Percentiles rank a stretch among this genome's conserved stretches.
Evolutionary conservation across 2,797 vertebrate species (phyloP).

Genomic region (Helicolenus hilgendorfi): DNA sequence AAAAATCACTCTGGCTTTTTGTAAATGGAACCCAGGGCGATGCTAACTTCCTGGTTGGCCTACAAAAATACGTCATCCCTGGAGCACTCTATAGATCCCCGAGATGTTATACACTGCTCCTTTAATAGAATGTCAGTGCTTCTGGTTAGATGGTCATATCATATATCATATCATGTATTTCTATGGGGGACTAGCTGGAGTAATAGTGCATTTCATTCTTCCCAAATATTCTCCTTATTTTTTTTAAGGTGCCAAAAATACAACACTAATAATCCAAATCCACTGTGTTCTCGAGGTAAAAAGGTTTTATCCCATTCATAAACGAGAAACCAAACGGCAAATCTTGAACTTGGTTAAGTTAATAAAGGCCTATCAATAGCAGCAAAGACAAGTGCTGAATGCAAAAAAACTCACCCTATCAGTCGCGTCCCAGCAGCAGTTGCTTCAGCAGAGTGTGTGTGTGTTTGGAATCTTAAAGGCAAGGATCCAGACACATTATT

Average conservation of each 20-base stretch:
- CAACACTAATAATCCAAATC: conserved; percentile 34
- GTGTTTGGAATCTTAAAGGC: conserved; percentile 87
- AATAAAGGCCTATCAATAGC: conserved; percentile 76
- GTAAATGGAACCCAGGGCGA: too few species aligned
- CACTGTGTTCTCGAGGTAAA: conserved; percentile 31
- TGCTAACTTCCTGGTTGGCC: too few species aligned
- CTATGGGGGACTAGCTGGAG: neutral
- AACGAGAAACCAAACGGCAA: conserved; percentile 30
- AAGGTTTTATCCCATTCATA: conserved; percentile 60
- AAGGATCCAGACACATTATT: conserved; percentile 70
- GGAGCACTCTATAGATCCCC: too few species aligned
- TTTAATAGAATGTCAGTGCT: neutral
- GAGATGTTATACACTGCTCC: too few species aligned
- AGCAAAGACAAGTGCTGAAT: conserved; percentile 74
- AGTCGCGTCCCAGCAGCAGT: conserved; percentile 71
- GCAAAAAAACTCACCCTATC: conserved; percentile 81
- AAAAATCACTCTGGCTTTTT: too few species aligned
- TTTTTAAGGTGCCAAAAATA: conserved; percentile 1
- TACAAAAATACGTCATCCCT: too few species aligned
- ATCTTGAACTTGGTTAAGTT: conserved; percentile 68
- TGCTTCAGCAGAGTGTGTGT: conserved; percentile 77
- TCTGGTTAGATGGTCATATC: neutral
- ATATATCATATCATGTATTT: neutral
- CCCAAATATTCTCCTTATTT: neutral
- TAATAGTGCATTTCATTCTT: neutral